Base-by-base conservation (phyloP, 2,888 invertebrate species). In the Melanostoma mellinum region DNA sequence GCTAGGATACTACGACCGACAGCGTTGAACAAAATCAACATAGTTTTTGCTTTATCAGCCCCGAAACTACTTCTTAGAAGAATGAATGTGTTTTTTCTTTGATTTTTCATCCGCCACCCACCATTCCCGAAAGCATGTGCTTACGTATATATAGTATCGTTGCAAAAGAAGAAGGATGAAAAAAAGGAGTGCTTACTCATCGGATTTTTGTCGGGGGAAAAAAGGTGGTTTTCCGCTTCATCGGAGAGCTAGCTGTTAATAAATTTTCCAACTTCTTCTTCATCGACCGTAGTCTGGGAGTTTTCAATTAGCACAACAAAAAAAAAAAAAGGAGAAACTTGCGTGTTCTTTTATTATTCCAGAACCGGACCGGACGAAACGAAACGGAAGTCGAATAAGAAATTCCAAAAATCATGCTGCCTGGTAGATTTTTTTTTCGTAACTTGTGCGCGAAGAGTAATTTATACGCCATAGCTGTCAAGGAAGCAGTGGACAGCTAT, bases 191-290 rank as follows among this genome's bases (percentile, higher is more conserved):
- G 63, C 77, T 71, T 71, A 71, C 56, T 77, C 77, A 77, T 65
- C 55, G 55, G 53, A 38, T 50, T 71, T 77, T 65, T 50, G 48
- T 63, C 52, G 55, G 53, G 58, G 67, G 60, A 20, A 75, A 67
- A 74, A 63, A 46, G 55, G 53, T 61, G 33, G 74, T 77, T 71
- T 71, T 77, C 77, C 77, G 58, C 63, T 77, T 33, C 58, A 71
- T 71, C 44, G 71, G 56, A 58, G 63, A 77, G 20, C 63, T 71
- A 63, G 50, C 63, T 56, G 77, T 71, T 71, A 71, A 71, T 77
- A 77, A 71, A 77, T 77, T 77, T 77, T 65, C 71, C 44, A 71
- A 77, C 63, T 71, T 77, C 63, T 76, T 30, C 33, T 55, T 30
- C 20, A 3, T 5, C 9, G 6, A 2, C 42, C 44, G 53, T 10